Base-by-base conservation (phyloP, 2,888 invertebrate genomes). In the Oeneis ivallda region DNA sequence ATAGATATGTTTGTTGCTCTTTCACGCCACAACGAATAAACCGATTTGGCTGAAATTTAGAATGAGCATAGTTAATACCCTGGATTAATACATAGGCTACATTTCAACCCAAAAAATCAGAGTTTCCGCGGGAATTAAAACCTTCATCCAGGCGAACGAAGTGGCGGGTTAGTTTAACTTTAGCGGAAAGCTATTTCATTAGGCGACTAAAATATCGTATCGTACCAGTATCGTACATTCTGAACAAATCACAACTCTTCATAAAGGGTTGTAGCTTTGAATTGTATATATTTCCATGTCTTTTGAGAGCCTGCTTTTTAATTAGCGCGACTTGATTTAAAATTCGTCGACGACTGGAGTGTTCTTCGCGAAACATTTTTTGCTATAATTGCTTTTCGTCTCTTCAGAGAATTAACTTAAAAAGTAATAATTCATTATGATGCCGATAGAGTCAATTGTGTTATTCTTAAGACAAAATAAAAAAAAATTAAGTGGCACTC, bases 251-350 rank as follows among this genome's bases (percentile, higher is more conserved):
- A 45, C 32, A 15, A 37, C 56, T 62, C 62, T 62, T 64, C 50
- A 62, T 62, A 59, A 67, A 62, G 64, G 67, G 62, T 65, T 64
- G 64, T 53, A 53, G 62, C 59, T 62, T 56, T 50, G 67, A 65
- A 69, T 67, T 67, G 67, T 67, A 67, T 67, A 67, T 69, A 67
- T 65, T 67, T 67, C 65, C 67, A 69, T 67, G 67, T 69, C 69
- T 65, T 64, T 68, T 64, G 69, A 69, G 70, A 69, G 73, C 71
- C 73, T 73, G 74, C 70, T 71, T 72, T 75, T 69, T 72, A 74
- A 74, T 74, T 74, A 70, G 62, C 70, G 70, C 66, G 70, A 68
- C 69, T 72, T 70, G 70, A 71, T 70, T 71, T 72, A 56, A 69
- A 65, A 60, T 69, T 57, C 56, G 65, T 52, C 45, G 39, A 26